These are phyloP conservation scores for Ophthalmolycus amberensis DNA, from an alignment of 2,113 vertebrate species.

Conservation along the genomic window DNA sequence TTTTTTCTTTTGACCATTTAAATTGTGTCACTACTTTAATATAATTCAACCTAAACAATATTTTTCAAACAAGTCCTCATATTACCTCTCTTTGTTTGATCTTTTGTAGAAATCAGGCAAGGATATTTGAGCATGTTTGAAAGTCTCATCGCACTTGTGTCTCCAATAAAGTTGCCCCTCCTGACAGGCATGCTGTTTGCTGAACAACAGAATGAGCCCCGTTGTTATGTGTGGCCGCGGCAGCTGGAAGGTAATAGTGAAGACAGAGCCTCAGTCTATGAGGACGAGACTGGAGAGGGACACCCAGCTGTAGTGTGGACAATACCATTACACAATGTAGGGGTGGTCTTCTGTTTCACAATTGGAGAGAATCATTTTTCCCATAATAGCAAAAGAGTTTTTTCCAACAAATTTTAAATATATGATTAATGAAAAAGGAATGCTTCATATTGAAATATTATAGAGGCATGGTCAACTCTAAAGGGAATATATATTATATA, in stretches of 20 bases:
- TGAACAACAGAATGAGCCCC: slow-evolving; percentile 93
- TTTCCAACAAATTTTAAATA: slow-evolving; percentile 4
- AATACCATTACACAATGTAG: slow-evolving; percentile 82
- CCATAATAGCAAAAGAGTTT: not conserved
- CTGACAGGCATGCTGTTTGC: slow-evolving; percentile 90
- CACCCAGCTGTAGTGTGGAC: slow-evolving; percentile 82
- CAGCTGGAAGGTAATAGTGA: slow-evolving; percentile 93
- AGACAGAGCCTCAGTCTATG: slow-evolving; percentile 92
- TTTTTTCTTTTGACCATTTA: not conserved
- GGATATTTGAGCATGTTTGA: slow-evolving; percentile 92
- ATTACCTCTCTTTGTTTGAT: not conserved
- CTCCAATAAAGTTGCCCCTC: slow-evolving; percentile 82
- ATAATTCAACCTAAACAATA: not conserved
- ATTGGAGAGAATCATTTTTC: slow-evolving; percentile 43
- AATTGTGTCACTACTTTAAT: not conserved
- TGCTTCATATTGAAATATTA: not conserved
- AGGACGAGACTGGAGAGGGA: slow-evolving; percentile 86
- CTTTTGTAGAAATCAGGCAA: slow-evolving; percentile 75
- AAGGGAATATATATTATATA: not conserved
- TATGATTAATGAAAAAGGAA: not conserved
- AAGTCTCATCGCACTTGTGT: slow-evolving; percentile 92
- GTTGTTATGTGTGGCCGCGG: slow-evolving; percentile 90
- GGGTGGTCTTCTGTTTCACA: slow-evolving; percentile 78
- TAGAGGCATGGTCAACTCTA: not conserved
- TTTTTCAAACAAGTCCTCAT: not conserved